Evolutionary conservation across 2,113 vertebrate species (phyloP).

Genomic region (Podarcis cretensis): DNA sequence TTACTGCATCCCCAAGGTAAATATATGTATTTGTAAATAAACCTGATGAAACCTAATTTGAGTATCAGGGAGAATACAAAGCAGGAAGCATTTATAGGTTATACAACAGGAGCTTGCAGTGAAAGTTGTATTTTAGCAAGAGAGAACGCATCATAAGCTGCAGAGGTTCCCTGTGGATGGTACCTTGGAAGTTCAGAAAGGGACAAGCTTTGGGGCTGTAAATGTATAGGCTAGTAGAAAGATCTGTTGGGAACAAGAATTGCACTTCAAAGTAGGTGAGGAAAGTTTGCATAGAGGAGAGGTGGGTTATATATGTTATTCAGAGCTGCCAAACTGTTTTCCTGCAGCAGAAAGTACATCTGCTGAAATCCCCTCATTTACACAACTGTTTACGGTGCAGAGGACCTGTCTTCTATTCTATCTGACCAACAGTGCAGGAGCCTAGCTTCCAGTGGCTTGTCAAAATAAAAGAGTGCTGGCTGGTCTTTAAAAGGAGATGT

Average conservation of each 20-base stretch:
- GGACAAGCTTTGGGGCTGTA: neutral
- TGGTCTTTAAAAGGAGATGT: no score
- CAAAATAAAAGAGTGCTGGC: neutral
- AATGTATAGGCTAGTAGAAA: neutral
- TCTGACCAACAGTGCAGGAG: neutral
- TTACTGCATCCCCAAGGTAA: slow-evolving; percentile 94
- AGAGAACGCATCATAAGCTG: neutral
- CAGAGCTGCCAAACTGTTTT: neutral
- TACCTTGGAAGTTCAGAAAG: neutral
- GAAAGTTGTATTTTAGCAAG: slow-evolving; percentile 24
- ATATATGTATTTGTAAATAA: slow-evolving; percentile 10
- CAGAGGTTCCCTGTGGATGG: neutral
- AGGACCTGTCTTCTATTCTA: no score
- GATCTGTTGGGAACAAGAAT: neutral
- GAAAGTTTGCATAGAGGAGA: neutral
- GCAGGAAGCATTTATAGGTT: neutral
- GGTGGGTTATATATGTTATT: neutral
- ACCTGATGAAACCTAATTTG: neutral
- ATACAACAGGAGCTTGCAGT: neutral
- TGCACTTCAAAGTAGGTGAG: neutral
- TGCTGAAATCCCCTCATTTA: no score
- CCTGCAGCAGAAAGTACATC: neutral
- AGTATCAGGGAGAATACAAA: neutral
- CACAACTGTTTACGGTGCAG: no score
- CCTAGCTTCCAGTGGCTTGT: neutral